Base-by-base conservation (phyloP, 2,113 vertebrate species). In the Eolophus roseicapilla region DNA sequence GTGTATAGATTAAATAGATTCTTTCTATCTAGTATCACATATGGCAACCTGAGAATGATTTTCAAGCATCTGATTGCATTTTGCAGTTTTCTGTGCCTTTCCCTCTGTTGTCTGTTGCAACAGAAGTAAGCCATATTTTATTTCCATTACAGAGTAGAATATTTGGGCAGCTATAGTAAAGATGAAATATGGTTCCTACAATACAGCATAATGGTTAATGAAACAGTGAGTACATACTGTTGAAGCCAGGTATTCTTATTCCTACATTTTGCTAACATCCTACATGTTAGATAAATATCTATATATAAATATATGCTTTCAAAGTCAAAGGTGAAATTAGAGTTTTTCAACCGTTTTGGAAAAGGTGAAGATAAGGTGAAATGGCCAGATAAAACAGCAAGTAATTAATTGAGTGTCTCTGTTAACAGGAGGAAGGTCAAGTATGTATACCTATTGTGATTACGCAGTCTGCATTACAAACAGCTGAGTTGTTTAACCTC, bases 351-450 rank as follows among this genome's bases (percentile, higher is more conserved):
- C 84, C 70, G 80, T 96, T 97, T 92, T 96, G 86, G 87, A 88
- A 88, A 93, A 98, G 92, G 94, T 92, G 87, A 96, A 92, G 83
- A 82, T 95, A 93, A 96, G 96, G 96, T 95, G 91, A 97, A 98
- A 95, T 82, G 88, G 78, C 83, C 27, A 1, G 92, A 95, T 96
- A 96, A 96, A 98, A 97, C 95, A 97, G 86, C 97, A 97, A 97
- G 96, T 97, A 98, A 98, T 98, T 98, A 98, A 98, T 97, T 97
- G 96, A 98, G 96, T 97, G 75, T 97, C 95, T 93, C 93, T 97
- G 96, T 98, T 98, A 98, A 97, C 96, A 98, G 95, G 95, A 96
- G 86, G 91, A 89, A 98, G 97, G 97, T 98, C 97, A 97, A 97
- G 90, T 96, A 86, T 95, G 97, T 93, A 94, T 69, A 93, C 91